Conservation (phyloP, 2,888 invertebrate genomes). For the Tinea pellionella region DNA sequence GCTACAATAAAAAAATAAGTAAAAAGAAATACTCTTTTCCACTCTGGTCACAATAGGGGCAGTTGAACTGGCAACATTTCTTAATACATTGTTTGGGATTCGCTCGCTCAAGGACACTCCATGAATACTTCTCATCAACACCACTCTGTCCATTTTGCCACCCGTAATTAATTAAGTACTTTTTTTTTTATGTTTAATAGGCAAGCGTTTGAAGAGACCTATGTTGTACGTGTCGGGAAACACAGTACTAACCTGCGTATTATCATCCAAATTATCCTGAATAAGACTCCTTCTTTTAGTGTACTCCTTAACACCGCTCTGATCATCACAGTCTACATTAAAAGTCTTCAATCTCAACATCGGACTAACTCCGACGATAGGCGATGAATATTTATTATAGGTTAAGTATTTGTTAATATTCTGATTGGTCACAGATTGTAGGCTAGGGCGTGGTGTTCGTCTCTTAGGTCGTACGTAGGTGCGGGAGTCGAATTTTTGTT, state of each 20-base stretch:
- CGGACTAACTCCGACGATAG: conserved; percentile 34
- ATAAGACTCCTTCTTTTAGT: conserved; percentile 49
- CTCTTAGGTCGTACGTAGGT: conserved; percentile 78
- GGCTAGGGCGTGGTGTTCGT: conserved; percentile 67
- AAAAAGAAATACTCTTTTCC: too few relatives aligned
- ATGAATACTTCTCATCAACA: too few relatives aligned
- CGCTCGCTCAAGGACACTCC: too few relatives aligned
- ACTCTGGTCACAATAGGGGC: too few relatives aligned
- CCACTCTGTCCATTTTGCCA: too few relatives aligned
- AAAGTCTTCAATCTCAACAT: conserved; percentile 57
- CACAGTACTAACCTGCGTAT: conserved; percentile 41
- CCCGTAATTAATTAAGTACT: too few relatives aligned
- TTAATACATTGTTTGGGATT: too few relatives aligned
- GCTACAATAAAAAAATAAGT: too few relatives aligned
- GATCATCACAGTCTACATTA: conserved; percentile 56
- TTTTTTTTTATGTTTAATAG: too few relatives aligned
- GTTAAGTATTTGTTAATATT: conserved; percentile 48
- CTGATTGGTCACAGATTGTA: conserved; percentile 42
- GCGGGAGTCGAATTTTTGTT: conserved; percentile 73
- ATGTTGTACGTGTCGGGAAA: too few relatives aligned
- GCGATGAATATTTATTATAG: conserved; percentile 55
- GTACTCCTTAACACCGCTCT: conserved; percentile 42
- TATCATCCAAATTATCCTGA: conserved; percentile 58
- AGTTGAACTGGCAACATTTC: too few relatives aligned
- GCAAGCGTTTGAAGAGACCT: too few relatives aligned